Conservation (phyloP, 2,888 invertebrate genomes). For the Drosophila heteroneura region DNA sequence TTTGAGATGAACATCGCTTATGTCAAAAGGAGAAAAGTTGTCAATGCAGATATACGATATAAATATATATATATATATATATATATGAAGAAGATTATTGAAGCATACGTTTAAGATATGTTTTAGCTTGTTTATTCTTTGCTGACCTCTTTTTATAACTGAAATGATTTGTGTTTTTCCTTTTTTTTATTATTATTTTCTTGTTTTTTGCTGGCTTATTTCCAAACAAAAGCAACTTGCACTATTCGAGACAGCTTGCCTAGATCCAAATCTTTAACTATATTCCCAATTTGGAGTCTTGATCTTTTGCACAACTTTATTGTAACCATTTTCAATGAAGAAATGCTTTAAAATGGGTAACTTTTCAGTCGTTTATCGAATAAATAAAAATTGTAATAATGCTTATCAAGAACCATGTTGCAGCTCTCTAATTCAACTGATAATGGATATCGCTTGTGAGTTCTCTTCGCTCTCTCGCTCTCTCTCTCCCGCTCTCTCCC, state of each 20-base stretch:
- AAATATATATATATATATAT: no score
- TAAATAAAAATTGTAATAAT: neutral
- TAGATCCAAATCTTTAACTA: neutral
- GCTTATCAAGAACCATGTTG: neutral
- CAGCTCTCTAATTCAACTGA: neutral
- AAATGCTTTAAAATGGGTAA: neutral
- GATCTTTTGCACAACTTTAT: neutral
- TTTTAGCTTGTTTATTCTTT: neutral
- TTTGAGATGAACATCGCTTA: neutral
- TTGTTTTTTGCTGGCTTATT: neutral
- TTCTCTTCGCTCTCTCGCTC: neutral
- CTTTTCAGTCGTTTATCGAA: no score
- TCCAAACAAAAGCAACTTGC: neutral
- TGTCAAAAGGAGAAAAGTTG: neutral
- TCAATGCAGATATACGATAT: no score
- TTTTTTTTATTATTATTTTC: neutral
- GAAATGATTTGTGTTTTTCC: neutral
- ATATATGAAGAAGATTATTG: no score
- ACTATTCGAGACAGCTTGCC: neutral
- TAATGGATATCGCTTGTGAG: neutral
- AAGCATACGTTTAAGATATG: neutral
- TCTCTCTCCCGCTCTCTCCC: rapidly evolving
- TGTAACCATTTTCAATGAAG: neutral
- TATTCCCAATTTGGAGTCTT: neutral
- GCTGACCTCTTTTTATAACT: neutral